Percentiles rank a stretch among this genome's conserved stretches.
Evolutionary conservation across 2,113 vertebrate genomes (phyloP).

Genomic region (Cyanoderma ruficeps): DNA sequence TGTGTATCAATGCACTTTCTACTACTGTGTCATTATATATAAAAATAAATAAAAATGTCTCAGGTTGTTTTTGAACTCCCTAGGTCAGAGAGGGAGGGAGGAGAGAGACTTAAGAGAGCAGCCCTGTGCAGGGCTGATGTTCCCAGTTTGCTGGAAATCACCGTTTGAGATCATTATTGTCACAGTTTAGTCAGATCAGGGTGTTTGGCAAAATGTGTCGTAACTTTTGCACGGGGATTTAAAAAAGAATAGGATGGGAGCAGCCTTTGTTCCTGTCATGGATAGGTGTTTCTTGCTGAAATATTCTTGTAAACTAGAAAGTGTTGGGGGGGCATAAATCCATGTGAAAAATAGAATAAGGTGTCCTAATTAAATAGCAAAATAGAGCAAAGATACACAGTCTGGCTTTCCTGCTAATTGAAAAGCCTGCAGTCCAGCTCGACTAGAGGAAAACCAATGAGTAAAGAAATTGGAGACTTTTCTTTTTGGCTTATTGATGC

Average conservation of each 20-base stretch:
- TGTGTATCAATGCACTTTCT: background rate
- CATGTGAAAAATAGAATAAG: background rate
- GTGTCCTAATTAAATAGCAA: background rate
- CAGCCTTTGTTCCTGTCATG: background rate
- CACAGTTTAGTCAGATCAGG: background rate
- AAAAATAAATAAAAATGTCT: background rate
- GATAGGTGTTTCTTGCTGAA: background rate
- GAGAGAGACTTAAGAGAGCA: background rate
- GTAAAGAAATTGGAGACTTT: conserved; percentile 55
- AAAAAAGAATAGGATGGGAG: background rate
- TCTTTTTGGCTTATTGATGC: conserved; percentile 61
- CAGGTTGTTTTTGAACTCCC: background rate
- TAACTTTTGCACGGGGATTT: background rate
- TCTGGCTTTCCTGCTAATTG: conserved; percentile 52
- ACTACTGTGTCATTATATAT: background rate
- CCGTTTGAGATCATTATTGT: background rate
- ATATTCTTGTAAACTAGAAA: background rate
- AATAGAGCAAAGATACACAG: background rate
- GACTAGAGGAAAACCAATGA: conserved; percentile 14
- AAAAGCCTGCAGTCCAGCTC: conserved; percentile 43
- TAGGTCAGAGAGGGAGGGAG: background rate
- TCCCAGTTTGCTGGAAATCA: background rate
- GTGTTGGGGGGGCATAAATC: background rate
- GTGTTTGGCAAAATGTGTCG: background rate
- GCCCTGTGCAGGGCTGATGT: background rate